These are phyloP conservation scores for Catocala nupta DNA, from an alignment of 2,888 invertebrate species.

Conservation along the genomic window DNA sequence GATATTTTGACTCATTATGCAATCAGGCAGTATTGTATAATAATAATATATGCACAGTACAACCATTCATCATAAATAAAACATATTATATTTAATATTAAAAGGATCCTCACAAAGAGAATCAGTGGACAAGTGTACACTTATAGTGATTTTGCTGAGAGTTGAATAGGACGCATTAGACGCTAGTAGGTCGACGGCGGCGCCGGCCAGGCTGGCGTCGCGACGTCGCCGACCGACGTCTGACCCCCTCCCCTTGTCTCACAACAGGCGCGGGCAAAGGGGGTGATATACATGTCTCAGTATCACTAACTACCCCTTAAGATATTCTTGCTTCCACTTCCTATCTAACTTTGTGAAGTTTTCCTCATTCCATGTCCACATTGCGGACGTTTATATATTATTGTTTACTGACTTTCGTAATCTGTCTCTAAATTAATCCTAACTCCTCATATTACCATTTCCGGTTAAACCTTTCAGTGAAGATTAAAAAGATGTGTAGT, in stretches of 20 bases:
- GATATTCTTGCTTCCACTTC: constrained; percentile 32
- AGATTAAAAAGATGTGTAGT: constrained; percentile 44
- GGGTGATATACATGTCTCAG: constrained; percentile 39
- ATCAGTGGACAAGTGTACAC: constrained; percentile 38
- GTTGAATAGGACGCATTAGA: constrained; percentile 57
- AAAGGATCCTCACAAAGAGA: constrained; percentile 47
- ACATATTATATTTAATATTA: constrained; percentile 8
- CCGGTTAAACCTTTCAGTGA: constrained; percentile 11
- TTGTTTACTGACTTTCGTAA: too few species aligned
- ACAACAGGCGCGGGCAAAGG: constrained; percentile 30
- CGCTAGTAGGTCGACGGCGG: constrained; percentile 57
- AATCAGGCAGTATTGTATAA: not conserved
- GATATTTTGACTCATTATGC: too few species aligned
- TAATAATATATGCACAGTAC: not conserved
- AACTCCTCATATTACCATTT: too few species aligned
- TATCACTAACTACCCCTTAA: constrained; percentile 41
- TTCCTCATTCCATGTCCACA: constrained; percentile 13
- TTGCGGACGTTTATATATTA: not conserved
- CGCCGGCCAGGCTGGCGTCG: constrained; percentile 85
- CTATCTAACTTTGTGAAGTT: constrained; percentile 32
- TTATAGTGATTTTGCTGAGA: constrained; percentile 43
- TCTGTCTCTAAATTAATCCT: too few species aligned
- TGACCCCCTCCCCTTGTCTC: constrained; percentile 48
- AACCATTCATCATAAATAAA: not conserved
- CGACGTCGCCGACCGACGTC: constrained; percentile 73